Percentiles rank a stretch among this genome's conserved stretches.
phyloP scores from a whole-genome alignment of 2,888 invertebrate genomes.

The Hydrotaea cyrtoneurina region DNA sequence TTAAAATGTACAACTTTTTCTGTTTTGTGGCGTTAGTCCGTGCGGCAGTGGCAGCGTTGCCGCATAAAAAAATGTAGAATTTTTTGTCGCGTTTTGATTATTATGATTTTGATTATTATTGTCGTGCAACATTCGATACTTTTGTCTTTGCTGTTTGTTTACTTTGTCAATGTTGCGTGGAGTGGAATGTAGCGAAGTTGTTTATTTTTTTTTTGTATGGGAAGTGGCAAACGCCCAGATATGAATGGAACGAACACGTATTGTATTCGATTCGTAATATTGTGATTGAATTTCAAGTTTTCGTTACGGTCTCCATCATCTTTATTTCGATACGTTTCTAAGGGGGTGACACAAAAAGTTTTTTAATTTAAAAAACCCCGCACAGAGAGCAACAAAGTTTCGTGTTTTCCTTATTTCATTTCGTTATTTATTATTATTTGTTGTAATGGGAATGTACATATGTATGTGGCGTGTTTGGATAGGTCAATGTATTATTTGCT shows the following conservation, averaged over 20 bases:
- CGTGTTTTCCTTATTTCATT: neutral
- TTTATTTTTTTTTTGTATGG: neutral
- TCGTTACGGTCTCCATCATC: slow-evolving; percentile 18
- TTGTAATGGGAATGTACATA: no score
- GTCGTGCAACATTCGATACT: slow-evolving; percentile 19
- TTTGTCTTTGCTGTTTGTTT: neutral
- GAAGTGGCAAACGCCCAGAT: neutral
- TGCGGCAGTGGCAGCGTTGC: neutral
- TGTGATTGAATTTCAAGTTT: slow-evolving; percentile 63
- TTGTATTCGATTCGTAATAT: slow-evolving; percentile 63
- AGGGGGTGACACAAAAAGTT: slow-evolving; percentile 54
- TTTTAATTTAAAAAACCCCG: slow-evolving; percentile 55
- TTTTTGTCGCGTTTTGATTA: neutral
- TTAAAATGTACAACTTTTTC: neutral
- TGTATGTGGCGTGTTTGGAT: no score
- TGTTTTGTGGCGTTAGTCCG: neutral
- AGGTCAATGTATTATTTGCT: no score
- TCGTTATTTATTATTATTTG: no score
- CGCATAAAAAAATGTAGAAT: neutral
- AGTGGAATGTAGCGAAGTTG: no score
- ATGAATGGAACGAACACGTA: slow-evolving; percentile 52
- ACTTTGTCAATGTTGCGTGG: neutral
- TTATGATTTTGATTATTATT: slow-evolving; percentile 9
- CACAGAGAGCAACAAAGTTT: slow-evolving; percentile 4
- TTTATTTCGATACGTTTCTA: neutral